Evolutionary conservation across 2,113 vertebrate genomes (phyloP), one percentile per base, ranked within the genome.

Genomic region (Sebastes schlegelii): DNA sequence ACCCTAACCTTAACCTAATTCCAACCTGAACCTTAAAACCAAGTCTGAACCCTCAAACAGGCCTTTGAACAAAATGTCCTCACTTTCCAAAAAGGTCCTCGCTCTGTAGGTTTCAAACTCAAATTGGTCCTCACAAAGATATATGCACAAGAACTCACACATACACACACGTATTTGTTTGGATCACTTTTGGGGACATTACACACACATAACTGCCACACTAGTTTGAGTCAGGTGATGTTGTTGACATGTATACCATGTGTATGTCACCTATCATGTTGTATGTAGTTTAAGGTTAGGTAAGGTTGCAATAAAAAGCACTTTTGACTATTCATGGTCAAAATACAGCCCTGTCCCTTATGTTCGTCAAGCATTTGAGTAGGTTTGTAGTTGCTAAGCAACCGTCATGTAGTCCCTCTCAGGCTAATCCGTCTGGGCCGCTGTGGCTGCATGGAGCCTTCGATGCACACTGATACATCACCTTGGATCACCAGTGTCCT

Each of bases 361-460:
- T 91, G 84, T 86, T 92, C 52, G n/a, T 71, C 65, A 64, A 62
- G 85, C 66, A 80, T 91, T 93, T 82, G 88, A 94, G 87, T 79
- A 87, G 92, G 89, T 88, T 92, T 91, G 88, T 87, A 77, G 95
- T 95, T 95, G 92, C 95, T 90, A 93, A 93, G 95, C 95, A 95
- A 95, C 95, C 86, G 57, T 88, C 86, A 84, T 83, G 87, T 87
- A 83, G 87, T 84, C 87, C 89, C 86, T 90, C 77, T 91, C 87
- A 76, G 91, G 81, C 92, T 94, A 91, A 95, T 94, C 92, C 82
- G 57, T 88, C 84, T 80, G 74, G 88, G 85, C 89, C 67, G 70
- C 86, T 42, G 84, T 77, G 85, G 85, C 87, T 83, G 86, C 88
- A 63, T 83, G 88, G 71, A 79, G 87, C 80, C 84, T 64, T 69